Evolutionary conservation across 2,888 invertebrate genomes (phyloP).

Genomic region (Myathropa florea): DNA sequence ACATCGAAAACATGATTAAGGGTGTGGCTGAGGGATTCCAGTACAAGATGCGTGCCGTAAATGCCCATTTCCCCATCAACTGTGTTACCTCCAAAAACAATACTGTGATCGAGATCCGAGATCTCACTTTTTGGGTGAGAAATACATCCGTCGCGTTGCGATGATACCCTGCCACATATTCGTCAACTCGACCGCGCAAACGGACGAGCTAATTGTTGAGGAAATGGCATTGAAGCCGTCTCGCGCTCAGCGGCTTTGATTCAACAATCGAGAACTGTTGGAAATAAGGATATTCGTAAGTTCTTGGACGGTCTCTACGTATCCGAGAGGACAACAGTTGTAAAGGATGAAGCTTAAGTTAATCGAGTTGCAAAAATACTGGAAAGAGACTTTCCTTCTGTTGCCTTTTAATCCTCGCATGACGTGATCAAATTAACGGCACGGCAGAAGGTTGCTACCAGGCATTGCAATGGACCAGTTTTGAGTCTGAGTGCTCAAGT

Average conservation of each 20-base stretch:
- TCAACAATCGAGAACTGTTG: slow-evolving; percentile 99
- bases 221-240: slow-evolving; percentile 97
- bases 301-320: slow-evolving; percentile 99
- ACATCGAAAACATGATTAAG: slow-evolving; percentile 99
- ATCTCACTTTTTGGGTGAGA: slow-evolving; percentile 99
- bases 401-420: too few species aligned
- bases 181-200: slow-evolving; percentile 94
- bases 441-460: too few species aligned
- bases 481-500: too few species aligned
- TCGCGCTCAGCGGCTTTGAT: slow-evolving; percentile 99
- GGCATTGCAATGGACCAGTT: too few species aligned
- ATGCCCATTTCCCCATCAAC: slow-evolving; percentile 99
- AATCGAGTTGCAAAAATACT: too few species aligned
- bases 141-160: slow-evolving; percentile 95
- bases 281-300: slow-evolving; percentile 99
- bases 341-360: slow-evolving; percentile 84
- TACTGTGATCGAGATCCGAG: slow-evolving; percentile 95
- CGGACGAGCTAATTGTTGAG: slow-evolving; percentile 98
- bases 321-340: slow-evolving; percentile 98
- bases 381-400: too few species aligned
- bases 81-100: slow-evolving; percentile 96
- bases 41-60: slow-evolving; percentile 99
- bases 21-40: slow-evolving; percentile 96
- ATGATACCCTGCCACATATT: slow-evolving; percentile 98
- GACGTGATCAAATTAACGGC: too few species aligned